A percentile compares a stretch with the other conserved stretches of the same genome.
Conservation (phyloP, 2,113 vertebrate genomes). For the Orthonyx spaldingii region DNA sequence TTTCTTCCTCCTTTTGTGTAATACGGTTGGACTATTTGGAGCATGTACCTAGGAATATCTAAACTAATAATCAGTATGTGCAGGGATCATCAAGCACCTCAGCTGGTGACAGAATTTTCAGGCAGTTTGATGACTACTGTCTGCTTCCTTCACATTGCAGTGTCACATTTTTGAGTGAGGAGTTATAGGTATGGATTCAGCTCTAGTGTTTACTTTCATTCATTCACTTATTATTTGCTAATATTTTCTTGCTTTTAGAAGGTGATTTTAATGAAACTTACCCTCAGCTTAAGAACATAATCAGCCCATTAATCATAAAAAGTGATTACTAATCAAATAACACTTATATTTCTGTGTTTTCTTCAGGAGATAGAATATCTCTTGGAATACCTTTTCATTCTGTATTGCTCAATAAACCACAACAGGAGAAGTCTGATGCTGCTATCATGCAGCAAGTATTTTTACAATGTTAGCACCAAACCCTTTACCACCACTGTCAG, state of each 20-base stretch:
- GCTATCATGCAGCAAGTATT: neutral
- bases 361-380: neutral
- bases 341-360: neutral
- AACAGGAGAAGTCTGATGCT: neutral
- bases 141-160: neutral
- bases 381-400: neutral
- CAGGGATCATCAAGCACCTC: neutral
- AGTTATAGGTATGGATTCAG: neutral
- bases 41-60: neutral
- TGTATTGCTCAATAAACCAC: neutral
- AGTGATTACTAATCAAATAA: neutral
- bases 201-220: neutral
- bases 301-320: neutral
- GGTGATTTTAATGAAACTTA: neutral
- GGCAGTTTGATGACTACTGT: neutral
- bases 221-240: neutral
- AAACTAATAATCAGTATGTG: neutral
- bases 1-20: neutral
- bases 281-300: neutral
- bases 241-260: neutral
- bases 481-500: neutral
- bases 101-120: accelerated
- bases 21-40: neutral
- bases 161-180: neutral
- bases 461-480: neutral